phyloP scores from a whole-genome alignment of 2,888 invertebrate species.

The Hydropsyche betteni region DNA sequence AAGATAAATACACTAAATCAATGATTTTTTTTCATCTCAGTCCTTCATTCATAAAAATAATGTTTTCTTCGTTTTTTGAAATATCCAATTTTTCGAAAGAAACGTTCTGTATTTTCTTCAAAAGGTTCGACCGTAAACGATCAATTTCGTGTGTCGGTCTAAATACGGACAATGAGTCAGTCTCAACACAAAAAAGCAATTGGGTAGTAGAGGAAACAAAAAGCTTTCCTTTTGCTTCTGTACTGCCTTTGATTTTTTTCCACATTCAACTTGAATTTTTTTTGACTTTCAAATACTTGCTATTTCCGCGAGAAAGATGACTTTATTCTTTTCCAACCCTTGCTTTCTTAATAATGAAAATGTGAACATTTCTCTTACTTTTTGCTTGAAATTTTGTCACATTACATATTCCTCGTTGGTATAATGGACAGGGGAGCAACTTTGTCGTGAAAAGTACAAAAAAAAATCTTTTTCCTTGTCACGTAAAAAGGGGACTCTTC shows the following conservation, averaged over 20 bases:
- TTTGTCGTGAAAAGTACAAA: not conserved
- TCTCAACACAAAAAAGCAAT: not conserved
- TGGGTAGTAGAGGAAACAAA: not conserved
- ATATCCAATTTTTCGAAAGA: too few relatives aligned
- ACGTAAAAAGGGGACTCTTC: constrained; percentile 9
- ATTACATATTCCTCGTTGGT: constrained; percentile 13
- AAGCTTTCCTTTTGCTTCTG: not conserved
- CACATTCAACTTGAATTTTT: constrained; percentile 10
- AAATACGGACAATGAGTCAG: constrained; percentile 2
- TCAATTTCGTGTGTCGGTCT: constrained; percentile 16
- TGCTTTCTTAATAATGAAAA: constrained; percentile 15
- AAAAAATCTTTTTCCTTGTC: constrained; percentile 18
- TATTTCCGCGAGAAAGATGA: constrained; percentile 1
- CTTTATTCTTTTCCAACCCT: constrained; percentile 13
- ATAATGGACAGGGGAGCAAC: constrained; percentile 23
- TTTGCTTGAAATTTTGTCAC: constrained; percentile 7
- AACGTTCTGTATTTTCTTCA: not conserved
- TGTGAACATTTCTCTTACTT: not conserved
- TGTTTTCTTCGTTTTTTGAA: too few relatives aligned
- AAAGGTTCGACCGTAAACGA: not conserved
- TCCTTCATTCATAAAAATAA: too few relatives aligned
- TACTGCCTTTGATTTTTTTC: not conserved
- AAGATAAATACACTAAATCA: too few relatives aligned
- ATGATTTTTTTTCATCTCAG: too few relatives aligned
- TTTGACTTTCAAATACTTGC: not conserved